Evolutionary conservation across 2,888 invertebrate genomes (phyloP), one percentile per base, ranked within the genome.

Genomic region (Fragum fragum): DNA sequence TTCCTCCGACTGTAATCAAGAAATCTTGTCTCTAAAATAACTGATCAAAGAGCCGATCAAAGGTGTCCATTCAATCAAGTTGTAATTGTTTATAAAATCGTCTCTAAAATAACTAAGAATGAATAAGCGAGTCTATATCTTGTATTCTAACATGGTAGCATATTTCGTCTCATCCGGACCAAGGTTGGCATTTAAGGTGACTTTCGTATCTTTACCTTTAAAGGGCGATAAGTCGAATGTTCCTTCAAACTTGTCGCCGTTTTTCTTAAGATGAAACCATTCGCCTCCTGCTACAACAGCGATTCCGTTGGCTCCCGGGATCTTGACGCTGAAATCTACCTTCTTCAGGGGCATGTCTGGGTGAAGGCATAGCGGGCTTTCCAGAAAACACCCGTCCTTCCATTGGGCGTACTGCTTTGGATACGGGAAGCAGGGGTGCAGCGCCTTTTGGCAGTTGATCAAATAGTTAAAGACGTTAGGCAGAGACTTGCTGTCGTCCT

Each of bases 321-420:
- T 91, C 47, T 82, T 83, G 18, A 93, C 88, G 79, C 90, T 89
- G 87, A 92, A 93, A 36, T 73, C 53, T 39, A 90, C 86, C 72
- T 86, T 87, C 28, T 80, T 71, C 23, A 93, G 79, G 23, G 86
- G 83, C 39, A 73, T 73, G n/a, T 93, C 92, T 26, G 90, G 86
- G 79, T 88, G 84, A 3, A 91, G 83, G 21, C 84, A 85, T 5
- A 90, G 78, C 1, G 94, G 94, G 71, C 90, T 91, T 73, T 87
- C 86, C 47, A 94, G 89, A 84, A 86, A 93, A 76, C 94, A 94
- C 6, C 94, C 94, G 36, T 94, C 94, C 81, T 94, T 94, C 94
- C 94, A 94, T 79, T 94, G 94, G 52, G 93, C 93, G 73, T 93
- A 94, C 88, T 94, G 94, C 86, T 94, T 93, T 26, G 94, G 94